Percentiles rank a stretch among this genome's conserved stretches.
phyloP scores from a whole-genome alignment of 2,113 vertebrate genomes.

The Rhinoptilus africanus region DNA sequence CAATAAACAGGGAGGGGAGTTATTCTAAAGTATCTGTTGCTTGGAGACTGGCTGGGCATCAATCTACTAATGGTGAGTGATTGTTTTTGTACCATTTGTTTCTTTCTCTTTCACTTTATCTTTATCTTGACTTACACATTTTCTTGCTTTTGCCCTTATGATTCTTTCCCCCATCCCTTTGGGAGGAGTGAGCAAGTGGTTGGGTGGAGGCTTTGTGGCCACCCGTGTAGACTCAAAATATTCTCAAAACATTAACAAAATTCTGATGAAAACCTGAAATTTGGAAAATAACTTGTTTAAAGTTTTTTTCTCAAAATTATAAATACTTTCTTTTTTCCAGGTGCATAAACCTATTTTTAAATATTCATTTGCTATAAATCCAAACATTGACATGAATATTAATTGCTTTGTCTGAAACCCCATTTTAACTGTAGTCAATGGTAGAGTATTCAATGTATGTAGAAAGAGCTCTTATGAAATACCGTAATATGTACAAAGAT shows the following conservation, averaged over 20 bases:
- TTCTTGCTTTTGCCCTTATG: background rate
- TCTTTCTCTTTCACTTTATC: background rate
- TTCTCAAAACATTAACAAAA: background rate
- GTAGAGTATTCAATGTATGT: background rate
- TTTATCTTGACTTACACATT: background rate
- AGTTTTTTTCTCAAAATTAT: background rate
- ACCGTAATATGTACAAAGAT: background rate
- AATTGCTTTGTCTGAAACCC: background rate
- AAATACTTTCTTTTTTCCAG: background rate
- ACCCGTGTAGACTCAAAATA: background rate
- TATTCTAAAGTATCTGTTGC: background rate
- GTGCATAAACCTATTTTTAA: background rate
- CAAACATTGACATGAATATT: background rate
- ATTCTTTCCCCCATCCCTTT: background rate
- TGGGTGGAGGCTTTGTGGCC: background rate
- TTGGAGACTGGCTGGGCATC: background rate
- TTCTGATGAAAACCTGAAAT: background rate
- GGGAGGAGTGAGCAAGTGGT: background rate
- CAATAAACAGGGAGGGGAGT: accelerated
- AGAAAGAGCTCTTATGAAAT: background rate
- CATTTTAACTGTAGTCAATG: background rate
- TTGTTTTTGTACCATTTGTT: background rate
- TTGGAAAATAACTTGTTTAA: background rate
- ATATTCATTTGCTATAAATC: accelerated
- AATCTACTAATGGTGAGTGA: background rate